These are phyloP conservation scores for Salticus scenicus DNA, from an alignment of 2,888 invertebrate genomes.

Conservation along the genomic window DNA sequence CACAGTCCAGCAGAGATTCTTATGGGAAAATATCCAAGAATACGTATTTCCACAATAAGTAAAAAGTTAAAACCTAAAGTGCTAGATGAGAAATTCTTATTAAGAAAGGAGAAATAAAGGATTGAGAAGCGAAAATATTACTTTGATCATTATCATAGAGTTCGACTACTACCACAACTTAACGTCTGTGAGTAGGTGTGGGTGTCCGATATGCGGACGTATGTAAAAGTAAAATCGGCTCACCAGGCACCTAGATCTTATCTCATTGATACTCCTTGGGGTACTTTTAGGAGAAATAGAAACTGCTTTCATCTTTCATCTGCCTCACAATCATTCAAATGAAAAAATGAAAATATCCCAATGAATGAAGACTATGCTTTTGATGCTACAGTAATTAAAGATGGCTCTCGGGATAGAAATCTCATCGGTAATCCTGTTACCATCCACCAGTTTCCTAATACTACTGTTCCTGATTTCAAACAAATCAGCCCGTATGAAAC, in stretches of 20 bases:
- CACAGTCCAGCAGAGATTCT: slow-evolving; percentile 73
- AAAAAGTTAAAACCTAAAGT: slow-evolving; percentile 23
- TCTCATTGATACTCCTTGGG: background rate
- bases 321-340: background rate
- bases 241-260: slow-evolving; percentile 8
- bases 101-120: background rate
- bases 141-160: slow-evolving; percentile 2
- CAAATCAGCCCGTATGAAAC: background rate
- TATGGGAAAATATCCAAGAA: slow-evolving; percentile 72
- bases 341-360: background rate
- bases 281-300: background rate
- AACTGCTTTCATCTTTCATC: background rate
- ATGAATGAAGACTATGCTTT: no score
- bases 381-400: background rate
- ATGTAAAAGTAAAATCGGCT: no score
- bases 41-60: slow-evolving; percentile 66
- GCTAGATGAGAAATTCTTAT: background rate
- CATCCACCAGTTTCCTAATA: background rate
- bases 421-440: background rate
- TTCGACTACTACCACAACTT: background rate
- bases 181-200: no score
- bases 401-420: background rate
- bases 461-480: background rate
- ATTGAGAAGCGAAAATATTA: slow-evolving; percentile 5
- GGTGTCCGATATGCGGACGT: no score